Conservation (phyloP, 2,888 invertebrate genomes). For the Sympetrum striolatum region DNA sequence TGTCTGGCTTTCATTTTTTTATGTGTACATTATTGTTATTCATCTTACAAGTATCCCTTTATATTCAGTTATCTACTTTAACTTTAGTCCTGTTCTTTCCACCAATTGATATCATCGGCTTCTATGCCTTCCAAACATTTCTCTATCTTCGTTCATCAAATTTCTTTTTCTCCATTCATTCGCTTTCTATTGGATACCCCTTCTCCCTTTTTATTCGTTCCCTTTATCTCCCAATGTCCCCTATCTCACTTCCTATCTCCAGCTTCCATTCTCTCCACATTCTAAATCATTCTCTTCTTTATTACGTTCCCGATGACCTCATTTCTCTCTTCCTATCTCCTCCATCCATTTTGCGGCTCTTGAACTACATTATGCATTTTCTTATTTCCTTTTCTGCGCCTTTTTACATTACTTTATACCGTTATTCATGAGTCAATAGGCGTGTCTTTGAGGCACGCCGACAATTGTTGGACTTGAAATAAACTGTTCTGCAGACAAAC, state of each 20-base stretch:
- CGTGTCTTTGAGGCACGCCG: too few species aligned
- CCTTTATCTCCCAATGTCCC: neutral
- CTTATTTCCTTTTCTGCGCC: neutral
- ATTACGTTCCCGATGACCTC: neutral
- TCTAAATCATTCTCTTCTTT: neutral
- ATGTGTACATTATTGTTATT: too few species aligned
- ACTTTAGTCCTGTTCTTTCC: too few species aligned
- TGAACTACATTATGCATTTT: neutral
- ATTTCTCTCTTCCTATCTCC: neutral
- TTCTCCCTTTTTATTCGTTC: neutral
- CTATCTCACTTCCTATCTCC: neutral
- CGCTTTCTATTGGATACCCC: neutral
- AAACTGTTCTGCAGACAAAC: too few species aligned
- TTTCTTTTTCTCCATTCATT: neutral
- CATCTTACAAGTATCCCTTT: too few species aligned
- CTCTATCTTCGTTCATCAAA: too few species aligned
- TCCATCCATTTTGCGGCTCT: neutral
- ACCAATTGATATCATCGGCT: too few species aligned
- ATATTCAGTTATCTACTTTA: too few species aligned
- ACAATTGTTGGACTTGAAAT: too few species aligned
- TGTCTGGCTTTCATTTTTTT: too few species aligned
- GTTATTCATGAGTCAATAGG: too few species aligned
- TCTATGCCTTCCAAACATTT: too few species aligned
- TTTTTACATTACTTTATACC: neutral
- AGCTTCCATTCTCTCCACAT: neutral